phyloP scores from a whole-genome alignment of 2,113 vertebrate genomes.

The Kryptolebias marmoratus region DNA sequence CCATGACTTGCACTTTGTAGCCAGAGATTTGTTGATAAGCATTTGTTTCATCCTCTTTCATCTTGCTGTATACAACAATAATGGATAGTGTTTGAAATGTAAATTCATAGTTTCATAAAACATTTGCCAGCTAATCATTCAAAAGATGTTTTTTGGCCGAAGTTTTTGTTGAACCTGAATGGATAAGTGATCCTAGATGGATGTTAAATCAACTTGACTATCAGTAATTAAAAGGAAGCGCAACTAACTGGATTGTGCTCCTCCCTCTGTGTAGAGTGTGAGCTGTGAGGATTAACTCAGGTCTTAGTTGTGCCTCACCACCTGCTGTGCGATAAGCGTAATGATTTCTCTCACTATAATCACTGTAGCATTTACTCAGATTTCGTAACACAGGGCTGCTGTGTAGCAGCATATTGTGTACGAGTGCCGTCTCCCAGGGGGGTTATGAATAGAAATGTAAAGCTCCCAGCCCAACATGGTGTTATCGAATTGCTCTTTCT shows the following conservation, averaged over 20 bases:
- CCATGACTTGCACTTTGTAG: neutral
- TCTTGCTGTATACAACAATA: too few relatives aligned
- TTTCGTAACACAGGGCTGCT: constrained; percentile 28
- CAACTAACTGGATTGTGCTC: constrained; percentile 17
- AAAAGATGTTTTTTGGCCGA: neutral
- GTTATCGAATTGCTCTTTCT: constrained; percentile 44
- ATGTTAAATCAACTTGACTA: constrained; percentile 9
- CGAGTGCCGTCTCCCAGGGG: constrained; percentile 35
- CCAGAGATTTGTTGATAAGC: neutral
- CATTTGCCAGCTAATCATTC: neutral
- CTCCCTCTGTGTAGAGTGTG: constrained; percentile 28
- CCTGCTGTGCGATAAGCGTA: constrained; percentile 50
- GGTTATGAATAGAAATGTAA: constrained; percentile 47
- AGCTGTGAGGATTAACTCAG: constrained; percentile 47
- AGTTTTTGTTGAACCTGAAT: neutral
- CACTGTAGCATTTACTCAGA: constrained; percentile 44
- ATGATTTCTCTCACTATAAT: constrained; percentile 48
- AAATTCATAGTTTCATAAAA: neutral
- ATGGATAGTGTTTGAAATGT: too few relatives aligned
- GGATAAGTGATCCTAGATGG: neutral
- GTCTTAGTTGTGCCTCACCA: constrained; percentile 55
- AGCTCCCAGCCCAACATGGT: constrained; percentile 24
- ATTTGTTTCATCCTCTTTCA: neutral
- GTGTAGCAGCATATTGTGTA: constrained; percentile 23
- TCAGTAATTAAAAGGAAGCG: constrained; percentile 31